A percentile compares a stretch with the other conserved stretches of the same genome.
Conservation (phyloP, 2,888 invertebrate species). For the Tyria jacobaeae region DNA sequence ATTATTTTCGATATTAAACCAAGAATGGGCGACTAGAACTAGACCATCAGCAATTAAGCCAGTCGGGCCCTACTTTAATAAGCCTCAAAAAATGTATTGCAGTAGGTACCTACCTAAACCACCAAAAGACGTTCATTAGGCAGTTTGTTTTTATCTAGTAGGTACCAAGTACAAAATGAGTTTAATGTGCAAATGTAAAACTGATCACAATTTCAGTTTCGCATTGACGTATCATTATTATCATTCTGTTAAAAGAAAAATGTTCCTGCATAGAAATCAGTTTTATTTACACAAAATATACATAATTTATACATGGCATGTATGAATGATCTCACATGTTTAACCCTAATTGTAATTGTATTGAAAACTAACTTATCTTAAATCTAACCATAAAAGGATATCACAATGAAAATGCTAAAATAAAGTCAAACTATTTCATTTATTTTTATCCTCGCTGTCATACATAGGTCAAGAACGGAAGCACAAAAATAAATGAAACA, state of each 20-base stretch:
- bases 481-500: slow-evolving; percentile 85
- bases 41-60: too few relatives aligned
- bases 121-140: too few relatives aligned
- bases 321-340: slow-evolving; percentile 41
- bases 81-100: too few relatives aligned
- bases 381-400: slow-evolving; percentile 66
- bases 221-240: background rate
- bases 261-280: slow-evolving; percentile 43
- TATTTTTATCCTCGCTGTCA: slow-evolving; percentile 75
- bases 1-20: too few relatives aligned
- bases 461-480: slow-evolving; percentile 45
- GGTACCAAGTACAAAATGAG: background rate
- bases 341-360: slow-evolving; percentile 38
- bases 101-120: too few relatives aligned
- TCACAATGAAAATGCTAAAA: slow-evolving; percentile 76
- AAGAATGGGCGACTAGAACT: too few relatives aligned
- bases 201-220: background rate
- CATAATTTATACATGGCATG: slow-evolving; percentile 48
- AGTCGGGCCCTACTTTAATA: too few relatives aligned
- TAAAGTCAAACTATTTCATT: slow-evolving; percentile 76
- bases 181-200: background rate
- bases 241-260: slow-evolving; percentile 36
- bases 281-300: slow-evolving; percentile 74
- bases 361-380: slow-evolving; percentile 41
- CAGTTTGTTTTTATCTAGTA: too few relatives aligned